Evolutionary conservation across 2,113 vertebrate genomes (phyloP), one percentile per base, ranked within the genome.

Genomic region (Hoplias malabaricus): DNA sequence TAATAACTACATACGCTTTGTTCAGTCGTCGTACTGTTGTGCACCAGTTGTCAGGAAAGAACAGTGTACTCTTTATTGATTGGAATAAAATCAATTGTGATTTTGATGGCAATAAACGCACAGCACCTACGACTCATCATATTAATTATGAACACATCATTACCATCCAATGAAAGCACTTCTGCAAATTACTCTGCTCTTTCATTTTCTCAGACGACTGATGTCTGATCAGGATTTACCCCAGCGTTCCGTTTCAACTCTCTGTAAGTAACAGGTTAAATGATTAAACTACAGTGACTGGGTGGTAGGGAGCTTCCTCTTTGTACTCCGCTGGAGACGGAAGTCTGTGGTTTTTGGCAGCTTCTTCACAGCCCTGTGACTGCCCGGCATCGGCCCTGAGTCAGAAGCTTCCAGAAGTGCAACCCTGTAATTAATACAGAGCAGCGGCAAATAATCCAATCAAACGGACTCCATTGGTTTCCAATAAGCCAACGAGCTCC

Each of bases 381-480:
- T 9, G 34, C 12, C 23, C 34, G 54, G 38, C 36, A 42, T 16
- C 46, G 29, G n/a, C 53, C 10, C 56, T 34, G 42, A 13, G 14
- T 40, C 54, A 71, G 23, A 66, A 72, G 27, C 19, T 63, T 67
- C n/a, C 38, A 68, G 56, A 78, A 74, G 57, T 29, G 33, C 73
- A 69, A 61, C 34, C 21, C 48, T 72, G 67, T 76, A 81, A 75
- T 75, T 75, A 76, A 81, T 68, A 67, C 46, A 3, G 73, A 77
- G 48, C 65, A 38, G 33, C 53, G 73, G 40, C 56, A 75, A 80
- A 69, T 69, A 42, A 75, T 56, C 72, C 77, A 73, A 73, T 79
- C 69, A 79, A 56, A 63, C n/a, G 69, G 36, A 33, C 23, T 25
- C 72, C 34, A 80, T 70, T 62, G 79, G 72, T 80, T 80, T 80